A percentile compares a stretch with the other conserved stretches of the same genome.
Evolutionary conservation across 2,888 invertebrate species (phyloP).

Genomic region (Philereme transversata): DNA sequence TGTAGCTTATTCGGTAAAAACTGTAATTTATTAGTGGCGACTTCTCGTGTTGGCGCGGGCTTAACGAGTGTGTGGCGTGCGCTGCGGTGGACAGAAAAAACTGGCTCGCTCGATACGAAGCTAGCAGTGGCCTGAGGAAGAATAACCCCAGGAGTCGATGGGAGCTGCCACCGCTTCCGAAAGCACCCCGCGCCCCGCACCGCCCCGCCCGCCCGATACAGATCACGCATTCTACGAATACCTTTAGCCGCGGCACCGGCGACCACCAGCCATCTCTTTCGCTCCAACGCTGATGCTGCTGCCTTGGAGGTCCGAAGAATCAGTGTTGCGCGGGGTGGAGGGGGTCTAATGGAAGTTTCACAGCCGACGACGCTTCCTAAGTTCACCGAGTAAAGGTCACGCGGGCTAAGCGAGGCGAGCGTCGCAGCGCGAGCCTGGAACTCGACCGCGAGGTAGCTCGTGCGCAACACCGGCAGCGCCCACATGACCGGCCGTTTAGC

Average conservation of each 20-base stretch:
- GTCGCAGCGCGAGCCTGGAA: slow-evolving; percentile 78
- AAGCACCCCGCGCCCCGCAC: slow-evolving; percentile 75
- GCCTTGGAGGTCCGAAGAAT: slow-evolving; percentile 61
- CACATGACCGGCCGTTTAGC: slow-evolving; percentile 79
- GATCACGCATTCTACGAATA: slow-evolving; percentile 84
- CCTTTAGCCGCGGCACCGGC: slow-evolving; percentile 77
- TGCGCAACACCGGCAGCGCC: slow-evolving; percentile 84
- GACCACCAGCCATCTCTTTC: slow-evolving; percentile 75
- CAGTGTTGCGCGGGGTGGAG: slow-evolving; percentile 69
- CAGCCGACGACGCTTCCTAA: slow-evolving; percentile 81
- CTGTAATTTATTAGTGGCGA: slow-evolving; percentile 85
- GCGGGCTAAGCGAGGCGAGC: slow-evolving; percentile 77
- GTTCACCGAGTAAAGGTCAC: slow-evolving; percentile 83
- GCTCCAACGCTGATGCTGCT: slow-evolving; percentile 67
- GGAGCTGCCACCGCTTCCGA: slow-evolving; percentile 84
- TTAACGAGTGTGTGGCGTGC: slow-evolving; percentile 85
- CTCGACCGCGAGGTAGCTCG: slow-evolving; percentile 78
- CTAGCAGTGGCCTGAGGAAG: slow-evolving; percentile 85
- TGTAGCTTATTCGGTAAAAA: slow-evolving; percentile 81
- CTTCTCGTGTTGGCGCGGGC: slow-evolving; percentile 86
- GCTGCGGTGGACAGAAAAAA: slow-evolving; percentile 86
- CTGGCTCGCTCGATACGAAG: slow-evolving; percentile 83
- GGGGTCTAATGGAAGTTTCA: slow-evolving; percentile 79
- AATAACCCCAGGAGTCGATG: slow-evolving; percentile 85
- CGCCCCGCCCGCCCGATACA: slow-evolving; percentile 78